These are phyloP conservation scores for Ptilonorhynchus violaceus DNA, from an alignment of 2,113 vertebrate genomes.

Conservation along the genomic window DNA sequence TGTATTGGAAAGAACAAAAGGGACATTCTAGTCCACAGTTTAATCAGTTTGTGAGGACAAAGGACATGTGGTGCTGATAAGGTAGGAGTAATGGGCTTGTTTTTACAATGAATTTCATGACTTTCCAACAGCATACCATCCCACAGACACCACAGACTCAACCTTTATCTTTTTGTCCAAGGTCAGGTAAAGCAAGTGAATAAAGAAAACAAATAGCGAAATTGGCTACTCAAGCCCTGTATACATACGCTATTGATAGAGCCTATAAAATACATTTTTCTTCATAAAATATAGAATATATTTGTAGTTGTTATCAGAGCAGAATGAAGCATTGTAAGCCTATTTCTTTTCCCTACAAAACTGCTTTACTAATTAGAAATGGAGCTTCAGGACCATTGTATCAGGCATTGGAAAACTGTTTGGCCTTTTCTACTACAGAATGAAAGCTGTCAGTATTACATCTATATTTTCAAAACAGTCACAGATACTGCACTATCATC, in stretches of 20 bases:
- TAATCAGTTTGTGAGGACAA: neutral
- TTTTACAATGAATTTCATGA: neutral
- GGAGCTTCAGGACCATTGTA: accelerated
- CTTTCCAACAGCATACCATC: neutral
- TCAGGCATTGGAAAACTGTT: neutral
- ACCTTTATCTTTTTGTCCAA: neutral
- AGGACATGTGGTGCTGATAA: neutral
- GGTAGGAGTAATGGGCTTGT: neutral
- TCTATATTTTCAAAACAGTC: neutral
- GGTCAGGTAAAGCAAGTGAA: neutral
- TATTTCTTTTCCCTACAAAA: neutral
- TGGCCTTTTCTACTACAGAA: neutral
- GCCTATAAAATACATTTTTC: neutral
- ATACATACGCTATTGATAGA: neutral
- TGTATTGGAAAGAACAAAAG: neutral
- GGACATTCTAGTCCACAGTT: neutral
- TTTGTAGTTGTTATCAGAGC: neutral
- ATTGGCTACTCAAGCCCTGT: neutral
- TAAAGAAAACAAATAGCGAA: neutral
- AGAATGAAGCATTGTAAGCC: neutral
- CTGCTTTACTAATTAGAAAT: neutral
- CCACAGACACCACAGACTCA: neutral
- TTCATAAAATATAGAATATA: neutral
- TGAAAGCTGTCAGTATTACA: neutral
- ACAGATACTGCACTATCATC: neutral